phyloP scores from a whole-genome alignment of 2,113 vertebrate genomes.

The Actinemys pallida region DNA sequence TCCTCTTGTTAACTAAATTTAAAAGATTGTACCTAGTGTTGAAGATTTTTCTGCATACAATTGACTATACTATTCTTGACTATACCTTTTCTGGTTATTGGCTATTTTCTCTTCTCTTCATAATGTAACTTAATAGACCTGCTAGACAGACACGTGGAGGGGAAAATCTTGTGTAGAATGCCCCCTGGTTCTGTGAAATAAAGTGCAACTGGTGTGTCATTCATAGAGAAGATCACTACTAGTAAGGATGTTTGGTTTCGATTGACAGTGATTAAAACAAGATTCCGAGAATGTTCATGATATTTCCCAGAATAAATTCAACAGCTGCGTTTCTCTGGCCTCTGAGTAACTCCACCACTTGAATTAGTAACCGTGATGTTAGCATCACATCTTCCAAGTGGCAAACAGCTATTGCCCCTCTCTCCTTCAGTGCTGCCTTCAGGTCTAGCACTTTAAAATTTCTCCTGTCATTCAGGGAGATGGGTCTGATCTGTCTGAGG shows the following conservation, averaged over 20 bases:
- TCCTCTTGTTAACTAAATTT: background rate
- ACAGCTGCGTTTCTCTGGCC: background rate
- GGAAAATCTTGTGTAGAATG: background rate
- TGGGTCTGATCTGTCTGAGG: background rate
- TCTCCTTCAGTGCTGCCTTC: background rate
- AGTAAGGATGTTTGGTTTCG: rapidly evolving
- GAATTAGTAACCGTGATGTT: background rate
- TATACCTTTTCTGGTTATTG: background rate
- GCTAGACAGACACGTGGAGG: background rate
- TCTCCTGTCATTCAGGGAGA: background rate
- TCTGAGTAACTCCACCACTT: background rate
- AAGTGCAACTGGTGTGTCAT: background rate
- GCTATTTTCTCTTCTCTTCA: background rate
- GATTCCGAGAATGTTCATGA: background rate
- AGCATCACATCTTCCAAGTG: background rate
- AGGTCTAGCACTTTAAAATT: background rate
- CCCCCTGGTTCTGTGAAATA: background rate
- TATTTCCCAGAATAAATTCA: background rate
- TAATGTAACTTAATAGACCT: background rate
- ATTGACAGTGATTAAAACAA: background rate
- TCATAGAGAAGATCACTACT: background rate
- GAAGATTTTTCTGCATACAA: background rate
- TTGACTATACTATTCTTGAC: background rate
- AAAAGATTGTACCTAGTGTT: background rate
- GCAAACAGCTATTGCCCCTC: background rate